phyloP scores from a whole-genome alignment of 2,797 vertebrate species.

The Neoniphon sammara region DNA sequence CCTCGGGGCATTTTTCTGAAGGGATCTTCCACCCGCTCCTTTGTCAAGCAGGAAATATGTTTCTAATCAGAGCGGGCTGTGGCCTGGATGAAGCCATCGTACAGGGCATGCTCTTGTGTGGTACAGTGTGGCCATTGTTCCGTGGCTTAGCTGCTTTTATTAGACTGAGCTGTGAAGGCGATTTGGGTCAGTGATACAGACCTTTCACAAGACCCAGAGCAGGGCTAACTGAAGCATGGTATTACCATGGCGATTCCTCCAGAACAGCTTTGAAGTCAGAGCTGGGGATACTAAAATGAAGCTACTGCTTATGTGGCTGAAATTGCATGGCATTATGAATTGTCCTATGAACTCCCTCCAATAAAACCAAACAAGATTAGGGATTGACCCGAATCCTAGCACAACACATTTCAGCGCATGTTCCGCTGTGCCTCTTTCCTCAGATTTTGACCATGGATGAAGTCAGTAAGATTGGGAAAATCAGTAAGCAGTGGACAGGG shows the following conservation, averaged over 20 bases:
- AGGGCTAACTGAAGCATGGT: conserved; percentile 57
- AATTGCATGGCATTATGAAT: conserved; percentile 32
- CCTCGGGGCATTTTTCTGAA: conserved; percentile 34
- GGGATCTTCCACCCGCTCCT: conserved; percentile 29
- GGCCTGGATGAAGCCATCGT: conserved; percentile 36
- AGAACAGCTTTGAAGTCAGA: conserved; percentile 59
- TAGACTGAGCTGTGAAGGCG: conserved; percentile 57
- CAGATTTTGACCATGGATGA: conserved; percentile 94
- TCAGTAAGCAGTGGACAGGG: conserved; percentile 98
- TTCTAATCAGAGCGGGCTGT: conserved; percentile 57
- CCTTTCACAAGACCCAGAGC: conserved; percentile 54
- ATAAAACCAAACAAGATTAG: conserved; percentile 34
- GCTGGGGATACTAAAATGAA: conserved; percentile 19
- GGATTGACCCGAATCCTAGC: conserved; percentile 27
- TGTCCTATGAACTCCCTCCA: conserved; percentile 27
- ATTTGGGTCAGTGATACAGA: conserved; percentile 67
- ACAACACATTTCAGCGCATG: conserved; percentile 35
- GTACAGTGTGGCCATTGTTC: conserved; percentile 69
- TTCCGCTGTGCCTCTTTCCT: conserved; percentile 43
- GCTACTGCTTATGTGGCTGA: conserved; percentile 22
- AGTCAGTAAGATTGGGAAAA: conserved; percentile 92
- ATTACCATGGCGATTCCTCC: conserved; percentile 40
- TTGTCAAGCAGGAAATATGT: conserved; percentile 60
- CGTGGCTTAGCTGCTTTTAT: conserved; percentile 69
- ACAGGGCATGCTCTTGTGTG: conserved; percentile 56